These are phyloP conservation scores for Prochilodus magdalenae DNA, from an alignment of 2,113 vertebrate genomes.

Conservation along the genomic window DNA sequence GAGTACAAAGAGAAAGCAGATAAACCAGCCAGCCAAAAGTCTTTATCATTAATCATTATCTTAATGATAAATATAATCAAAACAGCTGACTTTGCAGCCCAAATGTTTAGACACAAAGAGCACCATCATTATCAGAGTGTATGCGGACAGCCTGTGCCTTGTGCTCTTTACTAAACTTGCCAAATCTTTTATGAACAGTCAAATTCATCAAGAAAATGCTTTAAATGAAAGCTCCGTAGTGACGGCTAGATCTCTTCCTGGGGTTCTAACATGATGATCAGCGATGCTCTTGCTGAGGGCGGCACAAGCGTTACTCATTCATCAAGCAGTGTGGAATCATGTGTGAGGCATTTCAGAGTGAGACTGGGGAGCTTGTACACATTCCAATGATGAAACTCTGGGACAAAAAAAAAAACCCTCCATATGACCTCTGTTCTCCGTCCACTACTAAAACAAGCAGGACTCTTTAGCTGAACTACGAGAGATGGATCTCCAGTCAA, in stretches of 20 bases:
- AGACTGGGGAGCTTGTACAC: neutral
- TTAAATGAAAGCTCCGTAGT: neutral
- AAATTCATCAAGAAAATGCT: neutral
- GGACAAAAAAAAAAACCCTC: neutral
- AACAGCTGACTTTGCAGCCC: conserved; percentile 11
- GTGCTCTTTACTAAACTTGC: no score
- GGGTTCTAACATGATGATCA: conserved; percentile 10
- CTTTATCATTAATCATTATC: conserved; percentile 26
- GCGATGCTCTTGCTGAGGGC: conserved; percentile 23
- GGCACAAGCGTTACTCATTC: conserved; percentile 27
- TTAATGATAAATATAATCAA: conserved; percentile 28
- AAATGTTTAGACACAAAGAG: conserved; percentile 35
- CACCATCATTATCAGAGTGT: neutral
- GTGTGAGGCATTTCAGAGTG: conserved; percentile 4
- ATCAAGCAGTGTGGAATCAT: conserved; percentile 20
- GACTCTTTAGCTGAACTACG: neutral
- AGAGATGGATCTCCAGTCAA: neutral
- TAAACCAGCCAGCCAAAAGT: conserved; percentile 5
- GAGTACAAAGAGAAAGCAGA: neutral
- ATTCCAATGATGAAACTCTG: neutral
- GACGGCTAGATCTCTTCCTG: neutral
- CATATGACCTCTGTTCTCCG: neutral
- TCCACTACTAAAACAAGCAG: neutral
- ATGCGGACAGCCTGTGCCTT: no score
- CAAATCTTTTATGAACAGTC: no score